Conservation (phyloP, 2,113 vertebrate species). For the Circaetus cinerascens region DNA sequence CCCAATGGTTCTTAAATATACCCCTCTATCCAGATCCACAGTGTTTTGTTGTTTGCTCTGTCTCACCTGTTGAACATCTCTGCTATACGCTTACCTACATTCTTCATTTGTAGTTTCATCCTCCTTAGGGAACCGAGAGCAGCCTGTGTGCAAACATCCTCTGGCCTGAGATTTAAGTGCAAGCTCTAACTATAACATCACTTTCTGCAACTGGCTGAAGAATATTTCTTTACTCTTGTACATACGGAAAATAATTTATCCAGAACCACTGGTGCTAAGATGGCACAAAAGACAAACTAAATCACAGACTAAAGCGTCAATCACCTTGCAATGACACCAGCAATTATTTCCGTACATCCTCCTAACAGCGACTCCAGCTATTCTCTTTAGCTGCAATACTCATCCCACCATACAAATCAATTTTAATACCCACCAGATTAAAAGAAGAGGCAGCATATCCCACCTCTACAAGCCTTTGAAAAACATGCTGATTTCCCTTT, state of each 20-base stretch:
- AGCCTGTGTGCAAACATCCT: background rate
- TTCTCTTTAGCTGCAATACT: background rate
- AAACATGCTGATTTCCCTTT: background rate
- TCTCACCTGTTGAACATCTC: background rate
- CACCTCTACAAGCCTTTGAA: background rate
- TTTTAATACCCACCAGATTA: background rate
- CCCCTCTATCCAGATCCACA: background rate
- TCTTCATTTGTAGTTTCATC: background rate
- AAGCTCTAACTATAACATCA: background rate
- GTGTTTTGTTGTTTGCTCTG: background rate
- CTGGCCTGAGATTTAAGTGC: background rate
- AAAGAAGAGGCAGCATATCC: background rate
- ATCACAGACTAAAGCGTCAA: background rate
- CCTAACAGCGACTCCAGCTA: background rate
- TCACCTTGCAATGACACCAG: background rate
- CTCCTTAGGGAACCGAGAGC: background rate
- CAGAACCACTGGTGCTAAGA: background rate
- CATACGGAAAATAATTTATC: background rate
- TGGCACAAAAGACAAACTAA: background rate
- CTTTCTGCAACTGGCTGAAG: background rate
- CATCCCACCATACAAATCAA: background rate
- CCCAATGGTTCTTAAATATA: background rate
- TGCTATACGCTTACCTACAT: background rate
- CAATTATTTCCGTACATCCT: background rate
- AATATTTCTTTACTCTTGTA: background rate